Conservation (phyloP, 2,888 invertebrate species). For the Harpalus rufipes region DNA sequence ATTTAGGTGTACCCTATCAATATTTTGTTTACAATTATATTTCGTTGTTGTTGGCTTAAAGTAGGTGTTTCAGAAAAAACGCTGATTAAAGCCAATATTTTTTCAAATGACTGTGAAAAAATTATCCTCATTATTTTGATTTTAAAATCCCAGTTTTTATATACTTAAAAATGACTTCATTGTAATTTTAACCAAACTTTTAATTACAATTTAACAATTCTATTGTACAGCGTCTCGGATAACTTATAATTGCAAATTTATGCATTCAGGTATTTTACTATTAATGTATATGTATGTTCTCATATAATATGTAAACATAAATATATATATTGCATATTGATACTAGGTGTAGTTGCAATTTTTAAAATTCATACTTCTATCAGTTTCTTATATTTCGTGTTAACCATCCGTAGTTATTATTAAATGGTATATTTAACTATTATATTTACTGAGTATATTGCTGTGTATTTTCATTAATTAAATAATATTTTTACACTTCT, state of each 20-base stretch:
- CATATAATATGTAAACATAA: slow-evolving; percentile 56
- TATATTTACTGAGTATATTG: slow-evolving; percentile 64
- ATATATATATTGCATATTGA: slow-evolving; percentile 65
- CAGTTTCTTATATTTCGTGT: slow-evolving; percentile 60
- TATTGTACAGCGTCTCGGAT: slow-evolving; percentile 52
- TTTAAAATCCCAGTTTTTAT: too few species aligned
- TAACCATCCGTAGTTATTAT: slow-evolving; percentile 58
- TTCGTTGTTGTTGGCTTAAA: slow-evolving; percentile 22
- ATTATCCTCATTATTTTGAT: too few species aligned
- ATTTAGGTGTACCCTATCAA: slow-evolving; percentile 39
- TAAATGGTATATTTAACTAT: slow-evolving; percentile 62
- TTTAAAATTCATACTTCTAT: slow-evolving; percentile 66
- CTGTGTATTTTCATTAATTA: slow-evolving; percentile 72
- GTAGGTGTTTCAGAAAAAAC: neutral
- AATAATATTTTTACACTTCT: slow-evolving; percentile 73
- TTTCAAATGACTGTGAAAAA: too few species aligned
- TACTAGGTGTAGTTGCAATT: slow-evolving; percentile 64
- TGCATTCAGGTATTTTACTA: slow-evolving; percentile 66
- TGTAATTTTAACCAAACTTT: neutral
- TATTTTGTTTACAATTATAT: slow-evolving; percentile 10
- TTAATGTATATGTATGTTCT: slow-evolving; percentile 66
- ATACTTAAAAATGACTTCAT: neutral
- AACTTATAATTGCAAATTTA: slow-evolving; percentile 59
- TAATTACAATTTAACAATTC: neutral
- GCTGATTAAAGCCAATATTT: too few species aligned